Base-by-base conservation (phyloP, 2,888 invertebrate species). In the Parapristionchus giblindavisi region DNA sequence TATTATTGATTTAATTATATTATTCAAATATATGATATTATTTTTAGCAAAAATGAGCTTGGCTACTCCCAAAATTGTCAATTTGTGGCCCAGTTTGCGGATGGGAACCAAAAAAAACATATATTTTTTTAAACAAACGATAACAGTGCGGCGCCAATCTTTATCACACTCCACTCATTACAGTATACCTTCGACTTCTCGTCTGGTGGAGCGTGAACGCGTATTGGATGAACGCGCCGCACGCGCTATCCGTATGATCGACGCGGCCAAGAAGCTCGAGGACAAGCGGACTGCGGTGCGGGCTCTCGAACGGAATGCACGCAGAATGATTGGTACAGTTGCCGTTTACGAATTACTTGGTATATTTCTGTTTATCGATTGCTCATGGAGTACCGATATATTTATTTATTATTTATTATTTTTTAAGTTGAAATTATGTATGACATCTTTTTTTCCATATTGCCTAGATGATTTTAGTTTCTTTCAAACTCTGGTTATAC, bases 231-330 rank as follows among this genome's bases (percentile, higher is more conserved):
- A 65, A n/a, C 27, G 63, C 11, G 43, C 43, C 43, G 43, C 27
- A 11, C 40, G 43, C 29, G 63, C 63, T 3, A 17, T 65, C 29
- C 11, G 43, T 21, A 36, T 43, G 32, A 65, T 29, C 21, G 29
- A 43, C 17, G 36, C 21, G 14, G 63, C 63, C 27, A 21, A 43
- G 14, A 65, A 43, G 21, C 43, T 43, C 29, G 43, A 29, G 1
- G 63, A 65, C 43, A 65, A 65, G 63, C 40, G 63, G 11, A 43
- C 40, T 14, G 2, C 40, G 21, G 52, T 51, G 52, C 51, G 68
- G 52, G 36, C 51, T 36, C 24, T 68, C 34, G 68, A 68, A 52
- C 51, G 34, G n/a, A 52, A 68, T 43, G 68, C 52, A 36, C 51
- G 68, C 11, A 52, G 52, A 24, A 38, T 52, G 17, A 40, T 68